Evolutionary conservation across 2,888 invertebrate species (phyloP).

Genomic region (Gandaritis pyraliata): DNA sequence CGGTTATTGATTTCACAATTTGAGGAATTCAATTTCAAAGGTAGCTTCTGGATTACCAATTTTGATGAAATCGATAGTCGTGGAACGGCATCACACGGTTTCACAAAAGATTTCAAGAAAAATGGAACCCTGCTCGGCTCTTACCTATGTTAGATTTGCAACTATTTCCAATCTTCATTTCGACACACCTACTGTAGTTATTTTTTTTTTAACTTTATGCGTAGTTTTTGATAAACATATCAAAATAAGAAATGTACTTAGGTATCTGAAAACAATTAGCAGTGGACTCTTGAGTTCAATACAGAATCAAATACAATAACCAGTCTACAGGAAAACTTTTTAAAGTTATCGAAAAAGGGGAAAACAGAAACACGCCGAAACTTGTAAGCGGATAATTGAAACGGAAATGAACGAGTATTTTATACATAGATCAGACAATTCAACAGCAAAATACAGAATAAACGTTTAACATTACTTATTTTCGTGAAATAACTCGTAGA

Average conservation of each 20-base stretch:
- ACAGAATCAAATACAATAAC: neutral
- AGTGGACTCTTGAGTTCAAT: too few relatives aligned
- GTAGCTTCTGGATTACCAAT: slow-evolving; percentile 9
- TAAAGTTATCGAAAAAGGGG: slow-evolving; percentile 4
- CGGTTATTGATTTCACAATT: slow-evolving; percentile 29
- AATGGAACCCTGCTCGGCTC: too few relatives aligned
- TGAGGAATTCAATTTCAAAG: slow-evolving; percentile 19
- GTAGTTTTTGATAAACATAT: too few relatives aligned
- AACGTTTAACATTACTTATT: neutral
- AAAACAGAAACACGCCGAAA: neutral
- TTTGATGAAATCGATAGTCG: slow-evolving; percentile 1
- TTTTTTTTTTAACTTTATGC: too few relatives aligned
- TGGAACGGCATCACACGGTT: too few relatives aligned
- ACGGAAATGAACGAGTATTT: slow-evolving; percentile 11
- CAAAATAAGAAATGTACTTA: too few relatives aligned
- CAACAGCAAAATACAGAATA: neutral
- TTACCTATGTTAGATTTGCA: too few relatives aligned
- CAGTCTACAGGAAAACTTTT: slow-evolving; percentile 9
- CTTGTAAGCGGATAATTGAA: slow-evolving; percentile 13
- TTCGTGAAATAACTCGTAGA: too few relatives aligned
- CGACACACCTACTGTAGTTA: too few relatives aligned
- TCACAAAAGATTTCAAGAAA: too few relatives aligned
- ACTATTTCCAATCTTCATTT: too few relatives aligned
- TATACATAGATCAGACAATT: neutral
- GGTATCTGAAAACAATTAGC: too few relatives aligned